Evolutionary conservation across 2,113 vertebrate species (phyloP).

Genomic region (Diadophis punctatus): DNA sequence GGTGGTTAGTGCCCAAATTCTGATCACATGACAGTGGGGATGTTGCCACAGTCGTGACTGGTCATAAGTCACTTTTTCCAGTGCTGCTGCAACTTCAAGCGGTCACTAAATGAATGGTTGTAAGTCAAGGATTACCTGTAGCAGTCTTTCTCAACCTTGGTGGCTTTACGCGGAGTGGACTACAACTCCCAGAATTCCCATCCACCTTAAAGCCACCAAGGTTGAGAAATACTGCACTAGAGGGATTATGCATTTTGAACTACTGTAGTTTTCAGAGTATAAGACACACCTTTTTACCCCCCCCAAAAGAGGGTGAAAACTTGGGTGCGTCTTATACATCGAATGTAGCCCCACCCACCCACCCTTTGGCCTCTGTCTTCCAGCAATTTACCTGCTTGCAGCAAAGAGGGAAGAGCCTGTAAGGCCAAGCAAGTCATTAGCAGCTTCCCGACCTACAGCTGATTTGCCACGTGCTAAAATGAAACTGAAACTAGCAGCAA

Average conservation of each 20-base stretch:
- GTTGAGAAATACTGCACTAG: background rate
- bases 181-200: background rate
- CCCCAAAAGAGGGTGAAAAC: too few relatives aligned
- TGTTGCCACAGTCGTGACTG: background rate
- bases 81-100: background rate
- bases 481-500: too few relatives aligned
- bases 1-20: background rate
- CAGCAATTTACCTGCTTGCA: too few relatives aligned
- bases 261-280: too few relatives aligned
- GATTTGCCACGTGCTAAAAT: too few relatives aligned
- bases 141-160: background rate
- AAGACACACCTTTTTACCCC: too few relatives aligned
- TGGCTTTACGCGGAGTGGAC: background rate
- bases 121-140: background rate
- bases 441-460: too few relatives aligned
- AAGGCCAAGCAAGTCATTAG: too few relatives aligned
- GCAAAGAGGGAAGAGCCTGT: too few relatives aligned
- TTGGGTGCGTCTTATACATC: too few relatives aligned
- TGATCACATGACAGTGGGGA: background rate
- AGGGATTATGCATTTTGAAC: background rate
- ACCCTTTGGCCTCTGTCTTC: too few relatives aligned
- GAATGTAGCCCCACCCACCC: too few relatives aligned
- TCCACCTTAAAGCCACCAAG: background rate
- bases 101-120: background rate
- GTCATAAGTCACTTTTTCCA: background rate